Evolutionary conservation across 2,888 invertebrate genomes (phyloP), one percentile per base, ranked within the genome.

Genomic region (Megamerina dolium): DNA sequence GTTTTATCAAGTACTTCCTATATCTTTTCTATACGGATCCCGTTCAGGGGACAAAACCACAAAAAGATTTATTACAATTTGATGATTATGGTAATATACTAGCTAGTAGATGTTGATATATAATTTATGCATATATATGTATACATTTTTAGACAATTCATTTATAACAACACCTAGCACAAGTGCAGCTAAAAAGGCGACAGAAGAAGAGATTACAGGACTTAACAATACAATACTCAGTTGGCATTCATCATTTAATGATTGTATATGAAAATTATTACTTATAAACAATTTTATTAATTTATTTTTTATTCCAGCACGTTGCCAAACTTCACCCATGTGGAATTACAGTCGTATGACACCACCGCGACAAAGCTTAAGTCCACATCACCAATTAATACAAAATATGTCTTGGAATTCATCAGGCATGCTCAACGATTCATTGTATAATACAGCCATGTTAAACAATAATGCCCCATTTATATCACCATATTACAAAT

Each of bases 21-120:
- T 72, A 72, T 47, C 63, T 68, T 12, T 61, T 74, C 9, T 70
- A 55, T 14, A 58, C 55, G 4, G 57, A 59, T 34, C 75, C 76
- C 5, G 69, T 80, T 12, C 50, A 61, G 2, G 68, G 79, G 2
- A 78, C 74, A 12, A 61, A 69, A 8, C 66, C 69, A 33, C 80
- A 81, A 51, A 74, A 75, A 52, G 67, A 69, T 52, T 63, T 81
- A 13, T 61, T 81, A 12, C 76, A 75, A 45, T 71, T 78, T 37
- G 70, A 72, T 29, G 74, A 76, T 45, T 58, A 58, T 34, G 66
- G 64, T 64, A 26, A 45, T 16, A 10, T 26, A 1, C 20, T 12
- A 4, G 12, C 10, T 17, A 23, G 10, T n/a, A 30, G 21, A n/a
- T 10, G 16, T 27, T n/a, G 5, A 16, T 9, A 12, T 12, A 10